Evolutionary conservation across 2,888 invertebrate species (phyloP).

Genomic region (Hofmannophila pseudospretella): DNA sequence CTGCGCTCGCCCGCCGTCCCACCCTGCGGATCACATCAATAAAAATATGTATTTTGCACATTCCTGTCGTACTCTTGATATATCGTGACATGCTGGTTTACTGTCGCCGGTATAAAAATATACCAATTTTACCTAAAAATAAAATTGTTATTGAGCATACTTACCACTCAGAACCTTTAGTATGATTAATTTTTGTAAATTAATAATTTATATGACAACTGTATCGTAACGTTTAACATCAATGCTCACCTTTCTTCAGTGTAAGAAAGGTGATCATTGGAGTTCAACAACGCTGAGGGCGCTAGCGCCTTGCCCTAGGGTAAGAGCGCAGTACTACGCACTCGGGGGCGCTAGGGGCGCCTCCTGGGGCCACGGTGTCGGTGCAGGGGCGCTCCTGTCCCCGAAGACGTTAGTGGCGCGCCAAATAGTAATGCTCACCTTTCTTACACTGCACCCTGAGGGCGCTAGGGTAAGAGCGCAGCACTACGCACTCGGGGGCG

Average conservation of each 20-base stretch:
- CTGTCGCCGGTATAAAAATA: too few species aligned
- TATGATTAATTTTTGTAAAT: too few species aligned
- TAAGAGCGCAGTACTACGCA: constrained; percentile 36
- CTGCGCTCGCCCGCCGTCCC: constrained; percentile 58
- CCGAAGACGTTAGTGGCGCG: constrained; percentile 50
- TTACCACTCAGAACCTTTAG: too few species aligned
- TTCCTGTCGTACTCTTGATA: too few species aligned
- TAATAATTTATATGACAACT: too few species aligned
- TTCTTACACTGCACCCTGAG: constrained; percentile 44
- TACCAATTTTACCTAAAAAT: too few species aligned
- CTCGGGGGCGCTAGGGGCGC: constrained; percentile 40
- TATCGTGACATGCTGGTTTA: too few species aligned
- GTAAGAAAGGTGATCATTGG: too few species aligned
- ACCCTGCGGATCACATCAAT: too few species aligned
- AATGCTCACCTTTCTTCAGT: constrained; percentile 51
- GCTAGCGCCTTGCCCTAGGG: constrained; percentile 18
- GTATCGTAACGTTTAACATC: not conserved
- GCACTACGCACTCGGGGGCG: constrained; percentile 39
- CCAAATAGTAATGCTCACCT: constrained; percentile 29
- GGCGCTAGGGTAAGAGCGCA: constrained; percentile 28
- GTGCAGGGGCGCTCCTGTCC: constrained; percentile 48
- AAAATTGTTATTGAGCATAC: too few species aligned
- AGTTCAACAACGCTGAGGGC: constrained; percentile 30
- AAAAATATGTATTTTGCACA: too few species aligned
- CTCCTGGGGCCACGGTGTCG: constrained; percentile 37